Base-by-base conservation (phyloP, 2,888 invertebrate species). In the Ptilodon capucinus region DNA sequence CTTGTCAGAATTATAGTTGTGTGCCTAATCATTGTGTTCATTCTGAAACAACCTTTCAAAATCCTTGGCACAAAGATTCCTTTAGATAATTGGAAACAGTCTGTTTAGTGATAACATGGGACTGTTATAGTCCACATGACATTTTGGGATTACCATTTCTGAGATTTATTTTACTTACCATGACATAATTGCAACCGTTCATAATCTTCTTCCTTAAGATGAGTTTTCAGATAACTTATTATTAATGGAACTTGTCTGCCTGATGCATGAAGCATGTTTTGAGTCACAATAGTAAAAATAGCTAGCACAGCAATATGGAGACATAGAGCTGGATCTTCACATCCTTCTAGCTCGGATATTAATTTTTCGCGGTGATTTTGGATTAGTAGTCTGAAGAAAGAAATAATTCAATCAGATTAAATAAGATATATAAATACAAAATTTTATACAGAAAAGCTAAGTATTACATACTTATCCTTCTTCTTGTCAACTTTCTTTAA, bases 401-500 rank as follows among this genome's bases (percentile, higher is more conserved):
- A 11, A 28, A 28, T 28, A 21, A 4, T 21, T 28, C 9, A 11
- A 2, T 4, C 11, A 28, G 28, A 11, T 28, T 28, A 2, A 28
- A 28, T n/a, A 25, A 7, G 11, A 9, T 9, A 8, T 25, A 25
- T 25, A 6, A 16, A 14, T 9, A 30, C 30, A 16, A 34, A 1
- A 34, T 13, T 7, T 6, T 34, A 2, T 2, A 16, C 14, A 2
- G 13, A 34, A 35, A 30, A 36, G 18, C 32, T 34, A 46, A 49
- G 30, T 11, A 43, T 18, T 43, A 81, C 82, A 70, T 69, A 91
- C 92, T 88, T 93, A 76, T 96, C 95, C 75, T 96, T 97, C 78
- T 97, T 98, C 80, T 97, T 98, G 76, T 98, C 98, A 54, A 95
- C 92, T 82, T 98, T 98, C 71, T 95, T 96, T 54, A 97, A 84